Conservation (phyloP, 2,797 vertebrate genomes). For the Triplophysa yarkandensis region DNA sequence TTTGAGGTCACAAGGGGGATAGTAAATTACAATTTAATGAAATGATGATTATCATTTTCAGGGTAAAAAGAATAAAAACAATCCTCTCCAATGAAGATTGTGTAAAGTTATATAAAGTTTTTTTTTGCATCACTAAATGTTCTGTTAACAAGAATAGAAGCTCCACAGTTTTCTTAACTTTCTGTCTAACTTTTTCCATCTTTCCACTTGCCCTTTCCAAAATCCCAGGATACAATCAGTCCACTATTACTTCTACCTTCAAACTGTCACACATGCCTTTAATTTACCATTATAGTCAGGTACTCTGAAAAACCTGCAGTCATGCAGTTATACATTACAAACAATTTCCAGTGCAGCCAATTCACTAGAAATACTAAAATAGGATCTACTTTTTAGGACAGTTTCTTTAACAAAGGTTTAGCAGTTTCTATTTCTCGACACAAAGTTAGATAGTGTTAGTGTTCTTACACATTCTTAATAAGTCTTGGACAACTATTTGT, state of each 20-base stretch:
- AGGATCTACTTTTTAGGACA: neutral
- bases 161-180: neutral
- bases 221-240: neutral
- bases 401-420: neutral
- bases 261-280: conserved; percentile 2
- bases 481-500: neutral
- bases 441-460: too few relatives aligned
- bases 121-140: neutral
- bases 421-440: neutral
- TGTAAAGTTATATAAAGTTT: neutral
- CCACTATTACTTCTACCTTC: neutral
- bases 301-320: neutral
- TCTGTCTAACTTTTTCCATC: conserved; percentile 14
- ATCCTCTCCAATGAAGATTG: neutral
- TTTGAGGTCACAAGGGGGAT: too few relatives aligned
- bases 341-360: neutral
- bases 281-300: neutral
- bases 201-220: neutral
- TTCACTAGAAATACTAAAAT: conserved; percentile 7
- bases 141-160: neutral
- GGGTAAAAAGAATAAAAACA: neutral
- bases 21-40: too few relatives aligned
- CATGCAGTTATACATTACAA: neutral
- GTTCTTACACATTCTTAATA: neutral
- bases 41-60: too few relatives aligned